Percentiles rank a stretch among this genome's conserved stretches.
phyloP scores from a whole-genome alignment of 1,140 invertebrate species.

The Aphis craccivora region DNA sequence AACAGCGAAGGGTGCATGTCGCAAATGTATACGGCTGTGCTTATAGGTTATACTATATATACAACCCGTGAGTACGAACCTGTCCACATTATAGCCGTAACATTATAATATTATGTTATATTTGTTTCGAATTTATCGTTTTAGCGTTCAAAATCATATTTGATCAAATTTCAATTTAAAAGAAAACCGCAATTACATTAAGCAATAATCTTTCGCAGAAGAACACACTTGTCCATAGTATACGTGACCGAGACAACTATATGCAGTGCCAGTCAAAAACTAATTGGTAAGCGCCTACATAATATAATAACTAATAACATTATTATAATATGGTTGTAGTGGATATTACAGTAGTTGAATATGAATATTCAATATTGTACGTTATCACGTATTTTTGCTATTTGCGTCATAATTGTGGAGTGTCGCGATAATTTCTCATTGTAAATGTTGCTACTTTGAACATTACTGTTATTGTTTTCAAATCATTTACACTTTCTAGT shows the following conservation, averaged over 20 bases:
- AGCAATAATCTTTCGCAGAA: background rate
- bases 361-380: no score
- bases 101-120: no score
- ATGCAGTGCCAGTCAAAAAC: background rate
- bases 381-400: no score
- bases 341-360: no score
- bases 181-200: background rate
- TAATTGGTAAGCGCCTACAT: background rate
- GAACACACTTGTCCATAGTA: background rate
- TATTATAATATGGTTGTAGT: no score
- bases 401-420: no score
- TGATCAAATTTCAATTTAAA: background rate
- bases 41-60: background rate
- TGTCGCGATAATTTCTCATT: no score
- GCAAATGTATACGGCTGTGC: background rate
- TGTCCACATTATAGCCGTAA: background rate
- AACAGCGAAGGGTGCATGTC: background rate
- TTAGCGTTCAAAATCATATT: background rate
- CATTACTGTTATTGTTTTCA: no score
- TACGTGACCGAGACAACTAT: background rate
- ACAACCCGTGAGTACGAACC: background rate
- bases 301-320: no score
- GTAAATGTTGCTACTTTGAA: no score
- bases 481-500: no score
- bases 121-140: background rate